Conservation (phyloP, 2,888 invertebrate species). For the Craniophora ligustri region DNA sequence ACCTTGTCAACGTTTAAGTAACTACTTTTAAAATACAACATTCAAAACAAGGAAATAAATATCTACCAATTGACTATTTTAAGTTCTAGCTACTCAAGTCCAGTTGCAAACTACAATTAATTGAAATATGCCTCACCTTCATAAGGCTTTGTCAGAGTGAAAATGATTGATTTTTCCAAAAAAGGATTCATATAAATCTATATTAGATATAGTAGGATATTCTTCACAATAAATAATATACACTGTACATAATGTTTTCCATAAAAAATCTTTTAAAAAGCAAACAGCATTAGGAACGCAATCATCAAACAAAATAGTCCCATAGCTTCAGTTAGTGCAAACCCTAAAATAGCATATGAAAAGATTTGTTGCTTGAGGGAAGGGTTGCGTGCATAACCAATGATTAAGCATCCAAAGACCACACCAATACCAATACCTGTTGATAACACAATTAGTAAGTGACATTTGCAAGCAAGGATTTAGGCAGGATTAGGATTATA, state of each 20-base stretch:
- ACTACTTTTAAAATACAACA: background rate
- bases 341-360: constrained; percentile 99
- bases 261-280: constrained; percentile 90
- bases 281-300: constrained; percentile 98
- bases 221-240: constrained; percentile 57
- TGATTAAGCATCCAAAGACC: constrained; percentile 98
- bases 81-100: constrained; percentile 4
- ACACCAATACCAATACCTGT: constrained; percentile 98
- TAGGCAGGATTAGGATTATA: constrained; percentile 9
- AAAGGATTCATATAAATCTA: constrained; percentile 6
- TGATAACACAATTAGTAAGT: constrained; percentile 61
- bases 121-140: constrained; percentile 64
- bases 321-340: constrained; percentile 99
- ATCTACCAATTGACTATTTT: too few species aligned
- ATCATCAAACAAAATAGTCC: constrained; percentile 99
- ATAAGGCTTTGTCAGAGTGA: constrained; percentile 46
- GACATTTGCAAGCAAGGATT: constrained; percentile 24
- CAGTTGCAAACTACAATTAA: constrained; percentile 50
- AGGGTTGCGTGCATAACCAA: constrained; percentile 99
- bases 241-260: constrained; percentile 67
- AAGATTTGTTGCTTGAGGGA: constrained; percentile 99
- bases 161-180: constrained; percentile 1
- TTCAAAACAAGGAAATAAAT: background rate
- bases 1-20: background rate
- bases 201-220: constrained; percentile 24